Base-by-base conservation (phyloP, 2,113 vertebrate genomes). In the Peucedramus taeniatus region DNA sequence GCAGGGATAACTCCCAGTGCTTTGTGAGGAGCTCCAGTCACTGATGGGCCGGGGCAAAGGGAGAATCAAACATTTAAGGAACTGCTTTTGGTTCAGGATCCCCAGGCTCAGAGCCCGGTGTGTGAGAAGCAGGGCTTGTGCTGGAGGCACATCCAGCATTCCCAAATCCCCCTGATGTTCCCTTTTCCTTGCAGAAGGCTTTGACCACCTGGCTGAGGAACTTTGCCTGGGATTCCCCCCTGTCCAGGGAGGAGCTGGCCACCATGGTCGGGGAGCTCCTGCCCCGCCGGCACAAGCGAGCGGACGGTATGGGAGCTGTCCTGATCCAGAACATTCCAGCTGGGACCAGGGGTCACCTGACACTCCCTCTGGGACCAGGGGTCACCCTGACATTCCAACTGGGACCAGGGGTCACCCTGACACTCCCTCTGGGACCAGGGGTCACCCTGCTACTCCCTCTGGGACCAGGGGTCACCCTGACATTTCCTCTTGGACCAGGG, bases 171-270 rank as follows among this genome's bases (percentile, higher is more conserved):
- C 9, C 63, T 18, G 24, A 31, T 3, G 21, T 40, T 81, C 51
- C 12, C 1, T 89, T 94, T 81, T 61, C 70, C 49, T 87, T 77
- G 91, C 94, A 98, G 98, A 60, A 11, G 0, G 31, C 90, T 45
- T 31, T 83, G 6, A 39, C 4, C 3, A 15, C 68, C 1, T 90
- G 98, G 97, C 80, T 97, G 91, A 96, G 72, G 16, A 81, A 15
- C 21, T 59, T 65, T 40, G 53, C 85, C 16, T 7, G 2, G 4
- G 27, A 45, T 17, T 93, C 90, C 2, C 6, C 19, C 20, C 30
- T 95, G 94, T 74, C 42, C 5, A 80, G 44, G 63, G 79, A 93
- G 8, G 54, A 97, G 63, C 39, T 93, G 81, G 77, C 22, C 0
- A 2, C 24, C 0, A 0, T 94, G 3, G n/a, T 89, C 0, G 21